Evolutionary conservation across 2,888 invertebrate species (phyloP).

Genomic region (Ashinkailepas kermadecensis): DNA sequence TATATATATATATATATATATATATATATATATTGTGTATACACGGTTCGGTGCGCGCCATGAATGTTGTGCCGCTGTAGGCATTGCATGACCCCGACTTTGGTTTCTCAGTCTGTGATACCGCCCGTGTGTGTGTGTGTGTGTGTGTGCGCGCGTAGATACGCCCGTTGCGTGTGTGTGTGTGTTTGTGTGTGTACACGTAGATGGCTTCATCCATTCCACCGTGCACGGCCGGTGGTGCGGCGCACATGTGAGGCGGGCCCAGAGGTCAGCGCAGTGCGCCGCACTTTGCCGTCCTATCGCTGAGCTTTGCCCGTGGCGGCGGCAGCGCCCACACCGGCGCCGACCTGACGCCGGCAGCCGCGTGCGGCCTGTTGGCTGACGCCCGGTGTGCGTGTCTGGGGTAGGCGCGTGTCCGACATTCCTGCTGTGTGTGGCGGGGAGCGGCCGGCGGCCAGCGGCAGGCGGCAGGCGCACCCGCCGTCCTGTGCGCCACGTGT

Average conservation of each 20-base stretch:
- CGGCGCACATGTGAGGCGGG: no score
- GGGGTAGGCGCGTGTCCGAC: no score
- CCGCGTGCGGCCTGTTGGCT: not conserved
- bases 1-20: no score
- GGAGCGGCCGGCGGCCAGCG: no score
- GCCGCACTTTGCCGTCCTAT: not conserved
- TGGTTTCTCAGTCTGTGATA: slow-evolving; percentile 14
- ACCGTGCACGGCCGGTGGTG: not conserved
- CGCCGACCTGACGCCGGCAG: not conserved
- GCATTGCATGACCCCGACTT: not conserved
- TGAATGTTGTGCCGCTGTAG: not conserved
- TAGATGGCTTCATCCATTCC: slow-evolving; percentile 3
- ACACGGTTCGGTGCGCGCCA: no score
- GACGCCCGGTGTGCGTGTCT: not conserved
- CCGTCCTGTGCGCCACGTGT: not conserved
- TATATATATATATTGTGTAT: no score
- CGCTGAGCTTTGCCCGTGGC: not conserved
- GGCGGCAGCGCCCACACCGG: not conserved
- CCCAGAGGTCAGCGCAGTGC: no score
- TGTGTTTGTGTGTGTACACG: not conserved
- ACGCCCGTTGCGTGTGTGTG: no score
- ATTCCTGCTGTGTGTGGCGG: no score
- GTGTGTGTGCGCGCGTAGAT: no score
- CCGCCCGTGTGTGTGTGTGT: not conserved
- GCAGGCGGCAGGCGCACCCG: no score